Evolutionary conservation across 2,888 invertebrate species (phyloP).

Genomic region (Tyria jacobaeae): DNA sequence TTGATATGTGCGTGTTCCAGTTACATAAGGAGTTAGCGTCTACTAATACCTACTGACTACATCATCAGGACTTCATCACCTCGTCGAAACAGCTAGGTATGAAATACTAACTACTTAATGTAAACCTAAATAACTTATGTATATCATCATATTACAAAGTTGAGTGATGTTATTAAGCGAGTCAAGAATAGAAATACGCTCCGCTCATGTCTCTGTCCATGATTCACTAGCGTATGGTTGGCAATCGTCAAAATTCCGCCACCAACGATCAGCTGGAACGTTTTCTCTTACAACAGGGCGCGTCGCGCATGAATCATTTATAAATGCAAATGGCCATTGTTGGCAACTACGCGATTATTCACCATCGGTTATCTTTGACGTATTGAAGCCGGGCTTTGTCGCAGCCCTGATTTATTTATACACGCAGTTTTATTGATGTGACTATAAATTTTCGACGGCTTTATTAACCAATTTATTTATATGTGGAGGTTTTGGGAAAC

Average conservation of each 20-base stretch:
- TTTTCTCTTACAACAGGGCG: constrained; percentile 70
- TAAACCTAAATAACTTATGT: no score
- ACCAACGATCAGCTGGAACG: constrained; percentile 60
- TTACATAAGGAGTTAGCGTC: no score
- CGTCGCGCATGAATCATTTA: constrained; percentile 77
- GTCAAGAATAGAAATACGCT: constrained; percentile 5
- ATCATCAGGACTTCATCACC: no score
- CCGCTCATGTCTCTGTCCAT: constrained; percentile 17
- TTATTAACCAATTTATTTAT: constrained; percentile 50
- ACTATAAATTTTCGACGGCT: constrained; percentile 48
- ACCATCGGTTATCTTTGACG: constrained; percentile 75
- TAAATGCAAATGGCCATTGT: constrained; percentile 77
- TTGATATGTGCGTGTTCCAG: no score
- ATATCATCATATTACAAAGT: no score
- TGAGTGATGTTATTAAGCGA: neutral
- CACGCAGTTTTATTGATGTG: constrained; percentile 50
- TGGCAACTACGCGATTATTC: constrained; percentile 75
- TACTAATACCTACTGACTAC: no score
- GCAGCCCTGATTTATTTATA: constrained; percentile 58
- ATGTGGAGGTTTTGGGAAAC: constrained; percentile 12
- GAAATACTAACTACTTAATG: no score
- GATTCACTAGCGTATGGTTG: constrained; percentile 51
- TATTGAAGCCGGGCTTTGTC: constrained; percentile 59
- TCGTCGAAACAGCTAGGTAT: no score
- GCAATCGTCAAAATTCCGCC: constrained; percentile 63